Evolutionary conservation across 2,797 vertebrate species (phyloP), one percentile per base, ranked within the genome.

Genomic region (Poliocrania exsul): DNA sequence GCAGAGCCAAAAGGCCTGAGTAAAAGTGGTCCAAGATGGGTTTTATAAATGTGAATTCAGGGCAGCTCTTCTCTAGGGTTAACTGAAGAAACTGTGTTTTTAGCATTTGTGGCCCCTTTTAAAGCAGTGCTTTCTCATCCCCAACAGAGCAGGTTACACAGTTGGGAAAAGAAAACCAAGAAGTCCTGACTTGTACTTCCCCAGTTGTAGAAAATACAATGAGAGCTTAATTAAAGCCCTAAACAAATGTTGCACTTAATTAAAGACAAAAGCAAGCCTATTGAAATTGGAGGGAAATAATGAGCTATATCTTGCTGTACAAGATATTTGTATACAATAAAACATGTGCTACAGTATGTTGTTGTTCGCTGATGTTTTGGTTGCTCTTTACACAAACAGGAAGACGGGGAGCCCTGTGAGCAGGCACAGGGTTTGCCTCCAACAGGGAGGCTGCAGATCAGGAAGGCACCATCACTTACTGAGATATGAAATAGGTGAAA

Each of bases 241-340:
- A 86, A 88, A 89, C 64, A 93, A 84, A 93, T 33, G 35, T 74
- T 89, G 71, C 38, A 44, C 58, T 87, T 85, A 94, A 92, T 93
- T 92, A 92, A 95, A 85, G 78, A 73, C 84, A 95, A 92, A 94
- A 91, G 6, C 57, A 65, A 89, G 61, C 31, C 72, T 86, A 89
- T 72, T 91, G 94, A 85, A 97, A 91, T 80, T 0, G 2, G 60
- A 74, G 49, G 13, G 37, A 84, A 96, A 84, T 93, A 77, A 90
- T 78, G 78, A 93, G 71, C 67, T 70, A 56, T 66, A 93, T 90
- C 74, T 84, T 85, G 66, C 86, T 70, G 40, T 64, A 82, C 81
- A 47, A 20, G 11, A 53, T 84, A 35, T 81, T 77, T 80, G 40
- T 81, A 71, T 85, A 77, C 35, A 81, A 80, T 78, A 87, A 87